These are phyloP conservation scores for Lucinisca nassula DNA, from an alignment of 2,888 invertebrate species.

Conservation along the genomic window DNA sequence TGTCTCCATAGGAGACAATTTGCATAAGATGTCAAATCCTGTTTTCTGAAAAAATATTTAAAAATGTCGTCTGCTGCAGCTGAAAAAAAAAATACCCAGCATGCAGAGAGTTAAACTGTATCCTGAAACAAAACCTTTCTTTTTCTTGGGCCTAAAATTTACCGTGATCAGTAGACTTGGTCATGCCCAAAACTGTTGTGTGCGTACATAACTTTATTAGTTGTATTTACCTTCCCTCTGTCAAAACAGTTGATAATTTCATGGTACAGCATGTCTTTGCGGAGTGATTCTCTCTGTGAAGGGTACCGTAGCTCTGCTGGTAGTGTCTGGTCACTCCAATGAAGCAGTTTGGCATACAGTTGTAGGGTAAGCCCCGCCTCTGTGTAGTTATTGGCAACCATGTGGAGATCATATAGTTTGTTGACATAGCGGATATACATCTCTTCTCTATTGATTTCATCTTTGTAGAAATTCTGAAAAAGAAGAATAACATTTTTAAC, in stretches of 20 bases:
- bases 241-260: constrained; percentile 97
- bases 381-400: constrained; percentile 96
- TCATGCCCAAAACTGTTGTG: too few species aligned
- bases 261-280: constrained; percentile 95
- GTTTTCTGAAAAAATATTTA: too few species aligned
- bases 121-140: too few species aligned
- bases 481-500: too few species aligned
- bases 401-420: constrained; percentile 97
- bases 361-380: constrained; percentile 98
- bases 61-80: too few species aligned
- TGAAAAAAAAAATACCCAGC: too few species aligned
- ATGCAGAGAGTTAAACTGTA: too few species aligned
- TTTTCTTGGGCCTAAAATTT: too few species aligned
- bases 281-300: constrained; percentile 95
- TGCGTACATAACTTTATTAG: too few species aligned
- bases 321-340: constrained; percentile 90
- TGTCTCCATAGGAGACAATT: too few species aligned
- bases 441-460: constrained; percentile 97
- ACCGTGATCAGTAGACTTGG: too few species aligned
- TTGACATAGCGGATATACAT: constrained; percentile 99
- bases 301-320: constrained; percentile 89
- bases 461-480: constrained; percentile 97
- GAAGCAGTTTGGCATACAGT: constrained; percentile 96
- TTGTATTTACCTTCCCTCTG: constrained; percentile 93
- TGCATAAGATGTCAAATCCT: too few species aligned